Conservation (phyloP, 2,888 invertebrate genomes). For the Cosmorhoe ocellata region DNA sequence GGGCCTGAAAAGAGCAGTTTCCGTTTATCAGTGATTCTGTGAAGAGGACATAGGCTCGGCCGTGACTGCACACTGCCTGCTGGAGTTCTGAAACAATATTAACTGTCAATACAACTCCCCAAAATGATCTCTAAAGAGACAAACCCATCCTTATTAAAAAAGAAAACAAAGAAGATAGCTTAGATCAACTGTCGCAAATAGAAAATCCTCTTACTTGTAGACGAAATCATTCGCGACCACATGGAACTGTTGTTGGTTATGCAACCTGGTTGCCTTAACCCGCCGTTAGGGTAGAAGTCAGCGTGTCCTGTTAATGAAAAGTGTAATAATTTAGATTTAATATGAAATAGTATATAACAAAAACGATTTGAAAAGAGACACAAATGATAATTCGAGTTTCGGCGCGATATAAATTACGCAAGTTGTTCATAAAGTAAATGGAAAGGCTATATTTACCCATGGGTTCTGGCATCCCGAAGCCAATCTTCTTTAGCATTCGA, state of each 20-base stretch:
- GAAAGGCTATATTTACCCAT: conserved; percentile 72
- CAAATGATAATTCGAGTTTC: no score
- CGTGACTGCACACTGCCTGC: conserved; percentile 84
- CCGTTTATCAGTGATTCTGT: conserved; percentile 78
- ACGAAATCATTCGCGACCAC: conserved; percentile 55
- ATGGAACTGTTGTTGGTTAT: conserved; percentile 50
- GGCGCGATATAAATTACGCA: no score
- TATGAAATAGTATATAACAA: no score
- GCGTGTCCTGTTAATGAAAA: conserved; percentile 82
- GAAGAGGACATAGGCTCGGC: conserved; percentile 82
- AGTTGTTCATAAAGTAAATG: no score
- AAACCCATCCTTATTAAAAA: no score
- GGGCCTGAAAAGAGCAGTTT: conserved; percentile 81
- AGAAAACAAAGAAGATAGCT: no score
- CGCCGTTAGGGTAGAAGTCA: conserved; percentile 88
- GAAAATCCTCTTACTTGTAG: conserved; percentile 59
- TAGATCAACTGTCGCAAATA: no score
- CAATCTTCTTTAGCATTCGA: conserved; percentile 73
- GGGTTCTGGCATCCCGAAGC: conserved; percentile 82
- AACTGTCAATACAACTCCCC: no score
- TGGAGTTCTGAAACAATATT: conserved; percentile 60
- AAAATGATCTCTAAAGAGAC: no score
- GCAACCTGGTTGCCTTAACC: conserved; percentile 86
- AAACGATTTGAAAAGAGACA: no score
- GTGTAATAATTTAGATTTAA: no score